Conservation (phyloP, 2,113 vertebrate species). For the Rhinoderma darwinii region DNA sequence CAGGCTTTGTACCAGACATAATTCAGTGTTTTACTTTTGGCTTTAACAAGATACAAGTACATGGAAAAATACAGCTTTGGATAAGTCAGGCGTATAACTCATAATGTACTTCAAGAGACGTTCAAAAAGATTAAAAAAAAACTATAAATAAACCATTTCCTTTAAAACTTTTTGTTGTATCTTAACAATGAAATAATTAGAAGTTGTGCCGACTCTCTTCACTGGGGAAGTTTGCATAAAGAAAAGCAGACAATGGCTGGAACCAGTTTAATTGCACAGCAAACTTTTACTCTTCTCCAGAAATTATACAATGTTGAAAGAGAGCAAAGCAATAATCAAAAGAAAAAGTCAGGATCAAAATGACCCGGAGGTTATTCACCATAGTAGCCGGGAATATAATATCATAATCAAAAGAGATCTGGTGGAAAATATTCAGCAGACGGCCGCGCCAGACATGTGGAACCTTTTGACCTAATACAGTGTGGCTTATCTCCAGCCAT, state of each 20-base stretch:
- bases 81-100: not conserved
- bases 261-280: slow-evolving; percentile 26
- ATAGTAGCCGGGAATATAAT: slow-evolving; percentile 31
- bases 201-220: not conserved
- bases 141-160: not conserved
- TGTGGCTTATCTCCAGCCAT: slow-evolving; percentile 31
- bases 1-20: not conserved
- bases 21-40: no score
- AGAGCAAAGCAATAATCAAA: slow-evolving; percentile 40
- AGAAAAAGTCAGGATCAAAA: slow-evolving; percentile 24
- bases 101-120: no score
- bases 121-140: not conserved
- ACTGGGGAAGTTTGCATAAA: not conserved
- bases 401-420: slow-evolving; percentile 43
- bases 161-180: not conserved
- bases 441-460: not conserved
- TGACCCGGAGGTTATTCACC: slow-evolving; percentile 23
- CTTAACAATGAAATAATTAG: slow-evolving; percentile 23
- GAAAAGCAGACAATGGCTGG: not conserved
- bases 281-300: slow-evolving; percentile 6
- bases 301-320: slow-evolving; percentile 33
- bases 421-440: slow-evolving; percentile 41
- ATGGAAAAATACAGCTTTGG: not conserved
- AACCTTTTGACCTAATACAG: slow-evolving; percentile 18
- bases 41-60: not conserved